Evolutionary conservation across 1,140 invertebrate genomes (phyloP), one percentile per base, ranked within the genome.

Genomic region (Pseudachorutes palmiensis): DNA sequence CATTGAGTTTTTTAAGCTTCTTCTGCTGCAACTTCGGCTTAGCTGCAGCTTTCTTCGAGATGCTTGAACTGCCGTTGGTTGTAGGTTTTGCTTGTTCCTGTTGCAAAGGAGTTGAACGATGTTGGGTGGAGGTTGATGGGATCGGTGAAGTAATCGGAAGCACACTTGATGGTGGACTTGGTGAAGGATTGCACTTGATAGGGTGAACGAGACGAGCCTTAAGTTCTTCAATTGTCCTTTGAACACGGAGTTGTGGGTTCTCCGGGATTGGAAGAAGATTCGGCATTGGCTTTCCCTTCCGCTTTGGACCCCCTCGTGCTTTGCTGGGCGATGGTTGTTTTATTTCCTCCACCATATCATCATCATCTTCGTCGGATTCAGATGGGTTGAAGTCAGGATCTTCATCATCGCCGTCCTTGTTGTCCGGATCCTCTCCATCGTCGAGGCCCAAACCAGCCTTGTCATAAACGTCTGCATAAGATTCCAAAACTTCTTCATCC

Each of bases 381-480:
- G 36, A 9, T 5, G 36, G 36, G 19, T 45, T 26, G 51, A 24
- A 55, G 24, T 55, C 51, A 22, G 55, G 55, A 61, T 61, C 59
- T 0, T 66, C 51, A 5, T 66, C 51, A 30, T 19, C 19, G 19
- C 29, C 24, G 5, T 45, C 49, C 41, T 49, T 45, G 24, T 59
- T 41, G 1, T 29, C 31, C 55, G 1, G 16, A 57, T 67, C 5
- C 29, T 57, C 24, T 16, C 60, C 49, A 0, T 49, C 66, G 14
- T 65, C 30, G 0, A 66, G 66, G 12, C 89, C 88, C 65, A n/a
- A n/a, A n/a, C 88, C 88, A 67, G 88, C 88, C 80, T 90, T 90
- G 29, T 88, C 69, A 86, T 88, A 90, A 72, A 90, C 89, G 73
- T 90, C 88, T 79, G 89, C 87, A 0, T 90, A 78, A 33, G 84